Evolutionary conservation across 1,140 invertebrate species (phyloP).

Genomic region (Heliothis subflexa): DNA sequence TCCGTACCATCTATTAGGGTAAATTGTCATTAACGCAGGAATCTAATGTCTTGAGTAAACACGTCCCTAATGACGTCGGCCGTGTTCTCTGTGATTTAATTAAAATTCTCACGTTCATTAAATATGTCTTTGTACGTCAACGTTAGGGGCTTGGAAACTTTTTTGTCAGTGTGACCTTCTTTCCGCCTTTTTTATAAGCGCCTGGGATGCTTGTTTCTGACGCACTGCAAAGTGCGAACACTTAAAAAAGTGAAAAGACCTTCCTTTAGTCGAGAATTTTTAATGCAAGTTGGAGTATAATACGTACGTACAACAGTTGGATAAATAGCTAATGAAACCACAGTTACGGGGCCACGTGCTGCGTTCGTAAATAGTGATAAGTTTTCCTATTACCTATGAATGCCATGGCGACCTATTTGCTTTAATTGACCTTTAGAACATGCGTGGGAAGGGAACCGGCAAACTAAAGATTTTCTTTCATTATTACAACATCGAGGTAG

Average conservation of each 20-base stretch:
- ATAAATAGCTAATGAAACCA: conserved; percentile 9
- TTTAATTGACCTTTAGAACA: conserved; percentile 36
- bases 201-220: conserved; percentile 23
- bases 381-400: conserved; percentile 12
- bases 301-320: not conserved
- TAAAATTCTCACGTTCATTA: conserved; percentile 49
- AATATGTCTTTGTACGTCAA: conserved; percentile 35
- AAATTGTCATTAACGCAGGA: conserved; percentile 41
- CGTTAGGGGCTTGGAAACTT: conserved; percentile 26
- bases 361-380: conserved; percentile 28
- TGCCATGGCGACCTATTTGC: conserved; percentile 26
- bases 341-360: not conserved
- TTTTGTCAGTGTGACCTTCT: conserved; percentile 28
- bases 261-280: conserved; percentile 12
- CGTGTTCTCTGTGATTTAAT: conserved; percentile 41
- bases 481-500: not conserved
- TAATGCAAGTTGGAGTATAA: conserved; percentile 9
- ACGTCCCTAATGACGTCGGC: conserved; percentile 33
- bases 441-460: conserved; percentile 9
- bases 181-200: conserved; percentile 33
- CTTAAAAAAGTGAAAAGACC: conserved; percentile 25
- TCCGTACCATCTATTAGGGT: conserved; percentile 26
- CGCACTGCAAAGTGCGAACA: conserved; percentile 32
- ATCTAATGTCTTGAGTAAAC: conserved; percentile 47
- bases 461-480: conserved; percentile 3